These are phyloP conservation scores for Raphicerus campestris DNA, from an alignment of 2,113 vertebrate species.

Conservation along the genomic window DNA sequence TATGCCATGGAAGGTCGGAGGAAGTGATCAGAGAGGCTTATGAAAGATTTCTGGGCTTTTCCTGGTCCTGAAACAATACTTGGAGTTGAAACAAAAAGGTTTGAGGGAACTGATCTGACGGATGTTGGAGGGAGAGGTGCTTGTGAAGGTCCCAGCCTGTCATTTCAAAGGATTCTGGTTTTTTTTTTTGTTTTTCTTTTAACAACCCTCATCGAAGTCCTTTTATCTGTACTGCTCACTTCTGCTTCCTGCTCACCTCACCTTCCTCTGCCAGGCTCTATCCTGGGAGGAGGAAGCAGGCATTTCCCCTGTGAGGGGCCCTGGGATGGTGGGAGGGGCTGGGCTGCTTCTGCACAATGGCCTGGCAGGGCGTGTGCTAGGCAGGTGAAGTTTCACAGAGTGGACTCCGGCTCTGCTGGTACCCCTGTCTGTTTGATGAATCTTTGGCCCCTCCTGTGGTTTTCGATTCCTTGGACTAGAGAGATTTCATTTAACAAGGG, in stretches of 20 bases:
- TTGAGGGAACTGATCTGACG: not conserved
- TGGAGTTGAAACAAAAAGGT: constrained; percentile 19
- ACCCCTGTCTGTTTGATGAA: not conserved
- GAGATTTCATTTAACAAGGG: not conserved
- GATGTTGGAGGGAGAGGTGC: not conserved
- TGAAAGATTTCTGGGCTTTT: constrained; percentile 35
- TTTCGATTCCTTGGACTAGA: not conserved
- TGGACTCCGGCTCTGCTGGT: not conserved
- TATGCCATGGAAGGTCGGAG: not conserved
- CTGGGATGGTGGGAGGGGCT: not conserved
- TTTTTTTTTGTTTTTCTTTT: not conserved
- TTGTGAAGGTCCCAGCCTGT: not conserved
- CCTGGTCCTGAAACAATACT: constrained; percentile 26
- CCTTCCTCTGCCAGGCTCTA: not conserved
- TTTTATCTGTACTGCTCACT: not conserved
- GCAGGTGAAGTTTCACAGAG: not conserved
- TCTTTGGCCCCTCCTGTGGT: not conserved
- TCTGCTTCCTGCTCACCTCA: not conserved
- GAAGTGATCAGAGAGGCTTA: constrained; percentile 41
- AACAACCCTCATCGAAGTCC: no score
- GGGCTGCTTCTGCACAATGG: not conserved
- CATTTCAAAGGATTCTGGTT: not conserved
- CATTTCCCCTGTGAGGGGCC: rapidly evolving
- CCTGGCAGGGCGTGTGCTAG: not conserved
- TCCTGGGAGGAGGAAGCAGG: not conserved